Base-by-base conservation (phyloP, 1,140 invertebrate species). In the Panagrolaimus sp. region DNA sequence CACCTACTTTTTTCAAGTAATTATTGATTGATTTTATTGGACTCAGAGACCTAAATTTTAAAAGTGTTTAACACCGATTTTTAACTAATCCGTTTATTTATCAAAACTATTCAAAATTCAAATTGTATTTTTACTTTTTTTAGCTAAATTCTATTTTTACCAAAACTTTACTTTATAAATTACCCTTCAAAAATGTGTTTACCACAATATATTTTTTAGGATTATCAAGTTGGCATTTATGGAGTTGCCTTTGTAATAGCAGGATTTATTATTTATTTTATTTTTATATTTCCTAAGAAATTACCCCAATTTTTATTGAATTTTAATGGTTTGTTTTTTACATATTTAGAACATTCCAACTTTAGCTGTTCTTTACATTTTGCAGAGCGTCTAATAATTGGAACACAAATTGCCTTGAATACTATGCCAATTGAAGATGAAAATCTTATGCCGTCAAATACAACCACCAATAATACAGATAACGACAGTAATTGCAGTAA, bases 231-330 rank as follows among this genome's bases (percentile, higher is more conserved):
- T 20, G 51, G 51, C 1, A 57, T 57, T 27, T 57, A 57, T 25
- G 51, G 20, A 1, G 51, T 57, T 5, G n/a, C 14, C 2, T 57
- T 57, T 16, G 51, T 57, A 11, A 16, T 57, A 8, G 9, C 27
- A 20, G 51, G 51, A 57, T 57, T 57, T 27, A n/a, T 57, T 20
- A 57, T 57, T 57, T 57, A 57, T 57, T 57, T 57, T 57, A 27
- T 57, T 57, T 57, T 57, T 27, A 27, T 57, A 11, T 57, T 57
- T 57, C 51, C 51, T 3, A 57, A 16, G 4, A 57, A 13, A 20
- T 57, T 57, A 27, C 51, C 51, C 20, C 51, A 57, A 23, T 57
- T 57, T 57, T 57, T 57, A 16, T 27, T 25, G 9, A 57, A 23
- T 25, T 25, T 57, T 27, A 57, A 57, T 20, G 51, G 51, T 57